Evolutionary conservation across 2,888 invertebrate genomes (phyloP).

Genomic region (Platynereis dumerilii): DNA sequence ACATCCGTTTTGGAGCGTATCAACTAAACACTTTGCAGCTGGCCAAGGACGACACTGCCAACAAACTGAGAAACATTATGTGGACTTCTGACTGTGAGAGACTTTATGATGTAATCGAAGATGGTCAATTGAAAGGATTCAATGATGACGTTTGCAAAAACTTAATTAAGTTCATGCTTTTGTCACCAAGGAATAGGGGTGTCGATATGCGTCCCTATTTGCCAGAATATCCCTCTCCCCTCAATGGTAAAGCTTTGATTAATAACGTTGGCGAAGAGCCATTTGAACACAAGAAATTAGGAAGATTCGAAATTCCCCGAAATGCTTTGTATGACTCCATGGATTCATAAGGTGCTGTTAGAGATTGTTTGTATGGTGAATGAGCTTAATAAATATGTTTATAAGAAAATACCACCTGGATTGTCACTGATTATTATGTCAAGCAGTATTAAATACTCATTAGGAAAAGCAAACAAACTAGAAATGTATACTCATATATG

Average conservation of each 20-base stretch:
- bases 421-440: too few species aligned
- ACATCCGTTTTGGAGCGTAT: slow-evolving; percentile 86
- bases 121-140: slow-evolving; percentile 69
- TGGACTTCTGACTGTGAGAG: slow-evolving; percentile 77
- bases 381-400: too few species aligned
- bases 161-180: slow-evolving; percentile 76
- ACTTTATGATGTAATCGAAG: slow-evolving; percentile 77
- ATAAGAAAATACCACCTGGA: too few species aligned
- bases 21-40: slow-evolving; percentile 85
- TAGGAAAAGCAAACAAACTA: too few species aligned
- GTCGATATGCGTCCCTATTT: slow-evolving; percentile 78
- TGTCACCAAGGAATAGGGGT: slow-evolving; percentile 60
- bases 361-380: too few species aligned
- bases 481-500: too few species aligned
- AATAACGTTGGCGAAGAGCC: slow-evolving; percentile 34
- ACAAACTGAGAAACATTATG: slow-evolving; percentile 79
- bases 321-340: slow-evolving; percentile 34
- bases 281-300: slow-evolving; percentile 21
- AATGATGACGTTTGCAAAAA: slow-evolving; percentile 80
- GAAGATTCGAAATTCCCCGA: slow-evolving; percentile 37
- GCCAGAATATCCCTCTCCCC: slow-evolving; percentile 61
- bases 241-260: slow-evolving; percentile 21
- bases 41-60: slow-evolving; percentile 67
- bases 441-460: too few species aligned
- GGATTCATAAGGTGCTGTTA: too few species aligned